Evolutionary conservation across 2,888 invertebrate genomes (phyloP), one percentile per base, ranked within the genome.

Genomic region (Zeuzera pyrina): DNA sequence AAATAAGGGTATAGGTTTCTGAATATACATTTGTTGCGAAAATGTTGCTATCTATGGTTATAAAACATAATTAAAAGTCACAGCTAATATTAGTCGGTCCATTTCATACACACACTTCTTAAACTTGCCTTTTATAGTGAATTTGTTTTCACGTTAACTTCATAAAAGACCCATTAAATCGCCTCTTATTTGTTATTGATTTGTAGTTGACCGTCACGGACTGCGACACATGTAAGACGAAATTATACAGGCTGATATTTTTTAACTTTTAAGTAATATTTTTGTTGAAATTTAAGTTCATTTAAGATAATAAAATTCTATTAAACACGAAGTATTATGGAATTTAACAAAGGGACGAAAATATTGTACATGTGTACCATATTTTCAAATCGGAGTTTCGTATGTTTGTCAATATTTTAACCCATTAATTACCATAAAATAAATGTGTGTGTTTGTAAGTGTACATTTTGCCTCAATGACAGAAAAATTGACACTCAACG

Each of bases 91-190:
- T 53, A 53, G 49, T 56, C 51, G 51, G 42, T 49, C 48, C 43
- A 42, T 47, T 42, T 53, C 39, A 52, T 50, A 53, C 58, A 52
- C 49, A 45, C 46, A 44, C 50, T 59, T 22, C 24, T 27, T 33
- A 48, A 51, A 65, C 64, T 70, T 65, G 67, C 47, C 61, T 60
- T 70, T 71, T 65, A 69, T 71, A 68, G 60, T 50, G 60, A 78
- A 78, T 78, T 79, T 76, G 78, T 78, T 76, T 72, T 62, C 63
- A 63, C 66, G 65, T 68, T 59, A 62, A 72, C 63, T 62, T 57
- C 66, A n/a, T 74, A 71, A 73, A 67, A 57, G 69, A 66, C 59
- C 72, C 56, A 77, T 76, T 73, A 72, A 64, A 65, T 53, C 28
- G 49, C 42, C 58, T 57, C 67, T 79, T 79, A 72, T 79, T 55